Conservation (phyloP, 1,140 invertebrate genomes). For the Tetramorium alpestre region DNA sequence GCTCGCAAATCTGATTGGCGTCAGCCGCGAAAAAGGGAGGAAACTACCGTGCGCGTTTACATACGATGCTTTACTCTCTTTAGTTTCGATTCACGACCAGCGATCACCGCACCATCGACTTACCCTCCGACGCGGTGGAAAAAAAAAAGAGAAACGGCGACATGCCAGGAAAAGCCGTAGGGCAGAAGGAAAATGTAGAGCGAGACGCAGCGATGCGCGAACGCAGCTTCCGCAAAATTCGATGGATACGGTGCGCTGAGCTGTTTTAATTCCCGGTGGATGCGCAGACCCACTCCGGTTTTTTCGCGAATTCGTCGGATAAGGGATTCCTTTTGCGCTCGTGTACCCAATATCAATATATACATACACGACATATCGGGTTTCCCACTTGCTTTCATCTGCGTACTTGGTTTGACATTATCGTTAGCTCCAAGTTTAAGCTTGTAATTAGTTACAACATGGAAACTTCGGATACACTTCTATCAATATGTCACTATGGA, state of each 20-base stretch:
- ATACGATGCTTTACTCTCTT: constrained; percentile 12
- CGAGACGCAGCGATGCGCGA: constrained; percentile 8
- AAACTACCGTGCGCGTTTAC: constrained; percentile 13
- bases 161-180: neutral
- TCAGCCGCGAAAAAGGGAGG: constrained; percentile 8
- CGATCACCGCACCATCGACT: constrained; percentile 41
- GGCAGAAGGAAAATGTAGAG: constrained; percentile 26
- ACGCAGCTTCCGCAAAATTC: constrained; percentile 47
- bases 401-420: constrained; percentile 21
- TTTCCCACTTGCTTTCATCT: constrained; percentile 1
- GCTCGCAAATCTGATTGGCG: constrained; percentile 35
- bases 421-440: constrained; percentile 31
- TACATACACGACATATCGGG: neutral
- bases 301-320: neutral
- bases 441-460: constrained; percentile 41
- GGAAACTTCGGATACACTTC: constrained; percentile 23
- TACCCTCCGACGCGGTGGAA: neutral
- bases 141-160: constrained; percentile 8
- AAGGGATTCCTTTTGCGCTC: constrained; percentile 35
- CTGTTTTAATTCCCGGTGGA: constrained; percentile 52
- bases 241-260: constrained; percentile 49
- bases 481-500: constrained; percentile 46
- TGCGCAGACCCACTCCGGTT: neutral
- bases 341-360: neutral
- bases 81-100: constrained; percentile 48